A percentile compares a stretch with the other conserved stretches of the same genome.
Conservation (phyloP, 2,888 invertebrate species). For the Heliconius aoede region DNA sequence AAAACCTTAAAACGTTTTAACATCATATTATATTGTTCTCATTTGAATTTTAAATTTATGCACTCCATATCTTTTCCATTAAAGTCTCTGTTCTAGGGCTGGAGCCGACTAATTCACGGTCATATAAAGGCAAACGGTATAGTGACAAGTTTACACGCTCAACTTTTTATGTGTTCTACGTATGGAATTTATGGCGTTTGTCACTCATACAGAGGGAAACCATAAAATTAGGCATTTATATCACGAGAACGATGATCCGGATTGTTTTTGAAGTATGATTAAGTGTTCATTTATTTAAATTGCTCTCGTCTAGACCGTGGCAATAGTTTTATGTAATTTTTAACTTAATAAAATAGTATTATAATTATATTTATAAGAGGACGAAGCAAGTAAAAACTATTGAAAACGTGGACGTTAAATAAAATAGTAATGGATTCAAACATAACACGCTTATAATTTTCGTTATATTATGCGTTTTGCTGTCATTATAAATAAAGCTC, state of each 20-base stretch:
- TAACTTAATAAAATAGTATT: not conserved
- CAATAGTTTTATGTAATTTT: not conserved
- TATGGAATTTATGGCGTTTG: slow-evolving; percentile 73
- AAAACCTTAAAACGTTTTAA: not conserved
- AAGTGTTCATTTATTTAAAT: slow-evolving; percentile 28
- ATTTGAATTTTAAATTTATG: not conserved
- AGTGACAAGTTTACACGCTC: slow-evolving; percentile 69
- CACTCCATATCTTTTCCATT: slow-evolving; percentile 2
- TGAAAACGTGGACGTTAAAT: too few species aligned
- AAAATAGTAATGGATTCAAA: too few species aligned
- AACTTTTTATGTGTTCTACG: slow-evolving; percentile 71
- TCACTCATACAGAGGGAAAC: slow-evolving; percentile 63
- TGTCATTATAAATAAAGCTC: too few species aligned
- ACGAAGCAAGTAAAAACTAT: too few species aligned
- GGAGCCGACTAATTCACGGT: slow-evolving; percentile 70
- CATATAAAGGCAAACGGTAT: slow-evolving; percentile 64
- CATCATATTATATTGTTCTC: not conserved
- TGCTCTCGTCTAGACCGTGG: not conserved
- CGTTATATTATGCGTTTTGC: too few species aligned
- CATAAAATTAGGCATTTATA: slow-evolving; percentile 64
- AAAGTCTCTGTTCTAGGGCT: slow-evolving; percentile 48
- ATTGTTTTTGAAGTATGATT: slow-evolving; percentile 36
- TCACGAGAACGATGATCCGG: slow-evolving; percentile 30
- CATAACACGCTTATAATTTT: too few species aligned
- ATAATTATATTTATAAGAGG: too few species aligned